Evolutionary conservation across 2,888 invertebrate species (phyloP).

Genomic region (Archaeoteleia sp.): DNA sequence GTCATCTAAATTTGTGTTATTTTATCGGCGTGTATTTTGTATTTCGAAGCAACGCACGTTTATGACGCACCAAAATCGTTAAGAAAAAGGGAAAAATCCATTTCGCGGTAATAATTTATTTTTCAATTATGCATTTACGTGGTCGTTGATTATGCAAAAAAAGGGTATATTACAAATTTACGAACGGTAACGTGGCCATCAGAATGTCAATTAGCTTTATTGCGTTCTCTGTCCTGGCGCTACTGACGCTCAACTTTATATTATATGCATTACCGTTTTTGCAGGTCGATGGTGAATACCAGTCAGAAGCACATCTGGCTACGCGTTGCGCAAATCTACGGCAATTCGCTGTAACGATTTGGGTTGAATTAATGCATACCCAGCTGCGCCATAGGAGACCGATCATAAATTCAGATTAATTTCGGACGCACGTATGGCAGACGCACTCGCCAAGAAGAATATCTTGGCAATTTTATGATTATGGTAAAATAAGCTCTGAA

Average conservation of each 20-base stretch:
- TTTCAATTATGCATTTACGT: not conserved
- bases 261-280: slow-evolving; percentile 49
- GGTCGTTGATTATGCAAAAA: slow-evolving; percentile 18
- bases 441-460: slow-evolving; percentile 54
- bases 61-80: too few relatives aligned
- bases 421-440: slow-evolving; percentile 56
- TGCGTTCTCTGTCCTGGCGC: slow-evolving; percentile 20
- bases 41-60: not conserved
- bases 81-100: too few relatives aligned
- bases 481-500: too few relatives aligned
- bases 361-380: slow-evolving; percentile 66
- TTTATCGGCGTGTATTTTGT: not conserved
- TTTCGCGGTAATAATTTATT: too few relatives aligned
- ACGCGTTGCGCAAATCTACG: slow-evolving; percentile 45
- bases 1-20: not conserved
- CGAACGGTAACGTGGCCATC: slow-evolving; percentile 22
- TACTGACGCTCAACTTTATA: slow-evolving; percentile 52
- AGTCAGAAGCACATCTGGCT: slow-evolving; percentile 57
- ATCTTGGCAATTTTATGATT: too few relatives aligned
- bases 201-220: slow-evolving; percentile 54
- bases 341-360: slow-evolving; percentile 60
- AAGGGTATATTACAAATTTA: slow-evolving; percentile 8
- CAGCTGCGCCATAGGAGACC: slow-evolving; percentile 61
- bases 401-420: slow-evolving; percentile 69
- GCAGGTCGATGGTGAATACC: slow-evolving; percentile 48